Evolutionary conservation across 2,797 vertebrate genomes (phyloP), one percentile per base, ranked within the genome.

Genomic region (Megalops cyprinoides): DNA sequence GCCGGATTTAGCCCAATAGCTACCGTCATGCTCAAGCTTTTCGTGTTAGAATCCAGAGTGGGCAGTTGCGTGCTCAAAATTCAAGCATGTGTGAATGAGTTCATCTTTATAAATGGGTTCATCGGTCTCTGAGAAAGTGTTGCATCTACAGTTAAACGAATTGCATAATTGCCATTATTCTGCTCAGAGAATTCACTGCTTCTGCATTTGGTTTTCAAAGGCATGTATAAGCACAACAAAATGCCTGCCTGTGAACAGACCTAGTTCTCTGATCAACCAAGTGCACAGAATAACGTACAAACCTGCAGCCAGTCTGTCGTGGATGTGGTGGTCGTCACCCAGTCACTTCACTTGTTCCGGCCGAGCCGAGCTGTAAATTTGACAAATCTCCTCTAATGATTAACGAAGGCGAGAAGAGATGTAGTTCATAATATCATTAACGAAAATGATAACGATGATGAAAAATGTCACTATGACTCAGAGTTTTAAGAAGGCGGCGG

Each of bases 391-490:
- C 82, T 39, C 79, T 51, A 34, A 20, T 73, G 85, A 84, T 28
- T 73, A 78, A 48, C 58, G 73, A 83, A 82, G 84, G 49, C 28
- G 74, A 82, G 49, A 82, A 76, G 28, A 77, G 83, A 76, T 51
- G 55, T 42, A 77, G 78, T 76, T 86, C 88, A 82, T 82, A 80
- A 73, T 76, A 74, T 82, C 85, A 84, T 86, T 86, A 83, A 87
- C 86, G 81, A 87, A 89, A 85, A 85, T 88, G 62, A 85, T 85
- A 87, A 89, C 83, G 83, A 85, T 81, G 87, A 90, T 87, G 76
- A 84, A 86, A 84, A 83, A 75, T 74, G 28, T 81, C 7, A 23
- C 78, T 56, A 78, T 90, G 87, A 90, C 83, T 92, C 87, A 84
- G 83, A 75, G 78, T 88, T 87, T 83, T 82, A 84, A 87, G 84